Evolutionary conservation across 2,113 vertebrate genomes (phyloP).

Genomic region (Struthio camelus): DNA sequence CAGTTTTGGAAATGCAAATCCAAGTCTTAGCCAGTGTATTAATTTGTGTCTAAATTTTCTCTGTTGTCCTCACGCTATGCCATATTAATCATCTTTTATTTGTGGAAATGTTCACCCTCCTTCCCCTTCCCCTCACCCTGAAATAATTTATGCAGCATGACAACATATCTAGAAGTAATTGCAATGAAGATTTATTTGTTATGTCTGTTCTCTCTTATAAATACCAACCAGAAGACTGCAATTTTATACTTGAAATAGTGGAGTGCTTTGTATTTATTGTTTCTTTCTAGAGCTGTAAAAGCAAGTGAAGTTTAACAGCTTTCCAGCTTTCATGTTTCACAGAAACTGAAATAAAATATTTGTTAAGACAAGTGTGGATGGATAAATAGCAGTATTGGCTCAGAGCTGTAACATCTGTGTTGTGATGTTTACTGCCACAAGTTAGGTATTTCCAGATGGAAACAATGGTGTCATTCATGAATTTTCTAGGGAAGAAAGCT

Average conservation of each 20-base stretch:
- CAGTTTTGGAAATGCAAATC: not conserved
- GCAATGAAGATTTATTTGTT: not conserved
- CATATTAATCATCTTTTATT: not conserved
- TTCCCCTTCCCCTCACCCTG: fast-evolving
- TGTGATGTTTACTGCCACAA: not conserved
- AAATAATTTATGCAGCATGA: not conserved
- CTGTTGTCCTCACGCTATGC: not conserved
- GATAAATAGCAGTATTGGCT: not conserved
- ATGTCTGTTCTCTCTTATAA: not conserved
- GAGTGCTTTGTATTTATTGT: not conserved
- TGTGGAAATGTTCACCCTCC: not conserved
- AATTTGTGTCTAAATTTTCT: not conserved
- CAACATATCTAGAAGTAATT: not conserved
- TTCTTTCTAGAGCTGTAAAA: not conserved
- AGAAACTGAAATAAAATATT: not conserved
- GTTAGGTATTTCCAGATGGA: not conserved
- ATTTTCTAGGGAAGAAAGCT: not conserved
- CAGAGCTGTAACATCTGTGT: not conserved
- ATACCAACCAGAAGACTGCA: not conserved
- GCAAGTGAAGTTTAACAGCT: not conserved
- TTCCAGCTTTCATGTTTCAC: not conserved
- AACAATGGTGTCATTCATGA: not conserved
- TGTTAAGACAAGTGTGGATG: not conserved
- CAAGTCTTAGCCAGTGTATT: not conserved
- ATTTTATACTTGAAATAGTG: not conserved